These are phyloP conservation scores for Aleadryas rufinucha DNA, from an alignment of 2,113 vertebrate species.

Conservation along the genomic window DNA sequence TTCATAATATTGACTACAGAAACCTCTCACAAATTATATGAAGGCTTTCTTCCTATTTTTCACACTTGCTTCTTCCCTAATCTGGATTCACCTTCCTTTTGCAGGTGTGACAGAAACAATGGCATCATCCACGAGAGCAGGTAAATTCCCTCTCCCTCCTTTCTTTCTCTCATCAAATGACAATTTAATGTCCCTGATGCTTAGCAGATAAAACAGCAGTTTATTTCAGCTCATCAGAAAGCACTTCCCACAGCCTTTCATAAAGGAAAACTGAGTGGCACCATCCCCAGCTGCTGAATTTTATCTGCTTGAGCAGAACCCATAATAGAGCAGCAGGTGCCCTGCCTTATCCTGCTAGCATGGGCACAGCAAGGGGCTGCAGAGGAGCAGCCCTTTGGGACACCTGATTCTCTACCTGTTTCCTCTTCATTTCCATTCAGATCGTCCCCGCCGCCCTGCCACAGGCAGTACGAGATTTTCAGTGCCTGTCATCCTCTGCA, in stretches of 20 bases:
- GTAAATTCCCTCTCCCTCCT: not conserved
- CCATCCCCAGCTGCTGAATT: not conserved
- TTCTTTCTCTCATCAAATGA: not conserved
- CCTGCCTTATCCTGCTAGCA: not conserved
- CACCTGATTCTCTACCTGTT: not conserved
- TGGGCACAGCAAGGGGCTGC: not conserved
- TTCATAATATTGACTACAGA: not conserved
- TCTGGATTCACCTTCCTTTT: not conserved
- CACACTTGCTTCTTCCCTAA: not conserved
- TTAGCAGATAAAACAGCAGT: not conserved
- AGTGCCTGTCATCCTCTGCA: conserved; percentile 12
- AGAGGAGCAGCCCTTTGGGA: not conserved
- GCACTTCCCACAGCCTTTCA: not conserved
- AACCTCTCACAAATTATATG: not conserved
- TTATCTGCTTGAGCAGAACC: not conserved
- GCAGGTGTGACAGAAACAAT: conserved; percentile 11
- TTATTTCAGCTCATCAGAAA: not conserved
- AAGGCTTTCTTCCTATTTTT: not conserved
- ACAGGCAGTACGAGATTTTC: not conserved
- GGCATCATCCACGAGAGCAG: not conserved
- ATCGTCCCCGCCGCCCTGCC: not conserved
- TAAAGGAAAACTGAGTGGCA: not conserved
- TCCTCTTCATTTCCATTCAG: not conserved
- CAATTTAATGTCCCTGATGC: not conserved
- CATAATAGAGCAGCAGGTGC: not conserved